Evolutionary conservation across 2,888 invertebrate genomes (phyloP).

Genomic region (Patella pellucida): DNA sequence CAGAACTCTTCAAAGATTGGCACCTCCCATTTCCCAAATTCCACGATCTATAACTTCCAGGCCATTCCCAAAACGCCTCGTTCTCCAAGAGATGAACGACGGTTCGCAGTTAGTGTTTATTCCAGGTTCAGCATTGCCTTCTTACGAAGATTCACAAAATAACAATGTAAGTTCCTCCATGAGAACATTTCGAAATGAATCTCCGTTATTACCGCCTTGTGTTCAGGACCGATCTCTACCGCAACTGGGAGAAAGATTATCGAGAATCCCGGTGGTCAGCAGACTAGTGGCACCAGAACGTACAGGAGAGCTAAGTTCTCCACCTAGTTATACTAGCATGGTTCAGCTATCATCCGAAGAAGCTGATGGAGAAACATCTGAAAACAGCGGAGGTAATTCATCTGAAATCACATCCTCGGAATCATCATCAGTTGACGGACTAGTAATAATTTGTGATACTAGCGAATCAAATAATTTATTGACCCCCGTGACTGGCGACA

Average conservation of each 20-base stretch:
- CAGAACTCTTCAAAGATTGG: background rate
- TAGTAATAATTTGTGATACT: too few relatives aligned
- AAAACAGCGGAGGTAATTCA: too few relatives aligned
- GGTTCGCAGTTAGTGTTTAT: background rate
- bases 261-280: too few relatives aligned
- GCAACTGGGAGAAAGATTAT: background rate
- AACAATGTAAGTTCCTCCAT: background rate
- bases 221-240: background rate
- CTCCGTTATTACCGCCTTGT: background rate
- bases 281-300: too few relatives aligned
- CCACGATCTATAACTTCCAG: background rate
- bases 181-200: constrained; percentile 1
- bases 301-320: background rate
- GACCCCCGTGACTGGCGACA: too few relatives aligned
- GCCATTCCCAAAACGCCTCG: background rate
- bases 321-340: background rate
- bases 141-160: constrained; percentile 5
- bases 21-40: background rate
- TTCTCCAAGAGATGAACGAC: background rate
- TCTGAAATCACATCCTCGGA: too few relatives aligned
- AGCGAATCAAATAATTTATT: too few relatives aligned
- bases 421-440: too few relatives aligned
- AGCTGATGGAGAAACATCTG: background rate
- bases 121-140: background rate
- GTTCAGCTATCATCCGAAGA: background rate